A percentile compares a stretch with the other conserved stretches of the same genome.
phyloP scores from a whole-genome alignment of 2,113 vertebrate genomes.

The Cyrtonyx montezumae region DNA sequence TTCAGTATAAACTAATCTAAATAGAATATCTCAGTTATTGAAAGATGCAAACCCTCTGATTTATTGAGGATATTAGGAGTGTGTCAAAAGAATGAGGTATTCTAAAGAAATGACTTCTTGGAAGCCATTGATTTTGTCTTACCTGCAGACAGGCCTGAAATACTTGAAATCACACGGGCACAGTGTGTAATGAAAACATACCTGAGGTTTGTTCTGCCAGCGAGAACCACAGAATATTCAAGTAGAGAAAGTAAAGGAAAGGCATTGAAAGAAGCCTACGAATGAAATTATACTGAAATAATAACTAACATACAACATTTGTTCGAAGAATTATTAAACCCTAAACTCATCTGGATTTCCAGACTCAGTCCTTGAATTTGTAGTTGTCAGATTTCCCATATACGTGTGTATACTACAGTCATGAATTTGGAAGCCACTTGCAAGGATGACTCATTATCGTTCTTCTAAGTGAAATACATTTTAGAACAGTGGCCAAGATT shows the following conservation, averaged over 20 bases:
- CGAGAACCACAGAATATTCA: neutral
- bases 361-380: neutral
- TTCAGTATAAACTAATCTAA: neutral
- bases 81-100: neutral
- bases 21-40: neutral
- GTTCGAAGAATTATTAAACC: neutral
- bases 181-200: neutral
- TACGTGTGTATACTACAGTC: neutral
- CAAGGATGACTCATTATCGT: constrained; percentile 9
- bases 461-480: neutral
- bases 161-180: neutral
- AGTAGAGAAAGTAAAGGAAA: neutral
- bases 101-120: neutral
- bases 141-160: neutral
- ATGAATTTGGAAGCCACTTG: neutral
- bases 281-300: neutral
- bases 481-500: constrained; percentile 1
- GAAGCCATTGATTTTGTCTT: neutral
- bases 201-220: neutral
- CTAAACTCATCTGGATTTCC: neutral
- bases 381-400: neutral
- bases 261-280: neutral
- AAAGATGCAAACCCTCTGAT: neutral
- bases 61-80: neutral
- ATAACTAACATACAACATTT: neutral